Evolutionary conservation across 1,140 invertebrate genomes (phyloP), one percentile per base, ranked within the genome.

Genomic region (Lepidurus arcticus): DNA sequence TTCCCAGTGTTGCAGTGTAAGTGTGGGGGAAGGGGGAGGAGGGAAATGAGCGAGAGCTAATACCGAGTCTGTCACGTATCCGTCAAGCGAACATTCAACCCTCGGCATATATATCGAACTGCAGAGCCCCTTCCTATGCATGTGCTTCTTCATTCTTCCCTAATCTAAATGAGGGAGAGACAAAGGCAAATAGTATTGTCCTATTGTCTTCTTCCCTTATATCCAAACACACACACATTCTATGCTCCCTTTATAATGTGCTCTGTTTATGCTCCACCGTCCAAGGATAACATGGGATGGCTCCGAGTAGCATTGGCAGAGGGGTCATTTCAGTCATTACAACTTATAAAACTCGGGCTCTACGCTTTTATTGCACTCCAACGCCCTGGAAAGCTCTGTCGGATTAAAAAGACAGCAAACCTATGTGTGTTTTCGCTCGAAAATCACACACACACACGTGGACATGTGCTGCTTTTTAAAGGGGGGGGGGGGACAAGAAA

Each of bases 101-200:
- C 53, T 65, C 16, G 13, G 53, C 53, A 65, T 65, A 65, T 21
- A 65, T 65, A 13, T 65, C 21, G 16, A 65, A 65, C 53, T n/a
- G 13, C 21, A 65, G 53, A 21, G 53, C 16, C 53, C 21, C 21
- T 65, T 13, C 16, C 53, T 21, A 65, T 65, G 53, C 53, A 65
- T 65, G 53, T 65, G 53, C 13, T 65, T 7, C 53, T 65, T 65
- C 53, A 65, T 65, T 65, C 53, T 65, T 65, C 21, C 53, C 53
- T 65, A 65, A 65, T 65, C 53, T 65, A 65, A 65, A 65, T 65
- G 53, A 65, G 53, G 53, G 53, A 65, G 34, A 34, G 34, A 34
- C 34, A 34, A 34, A 34, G 34, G 34, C 34, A 34, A 34, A 34
- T 21, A 65, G 53, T 65, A 65, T 21, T 21, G 8, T 65, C n/a